Evolutionary conservation across 2,797 vertebrate species (phyloP), one percentile per base, ranked within the genome.

Genomic region (Amblyraja radiata): DNA sequence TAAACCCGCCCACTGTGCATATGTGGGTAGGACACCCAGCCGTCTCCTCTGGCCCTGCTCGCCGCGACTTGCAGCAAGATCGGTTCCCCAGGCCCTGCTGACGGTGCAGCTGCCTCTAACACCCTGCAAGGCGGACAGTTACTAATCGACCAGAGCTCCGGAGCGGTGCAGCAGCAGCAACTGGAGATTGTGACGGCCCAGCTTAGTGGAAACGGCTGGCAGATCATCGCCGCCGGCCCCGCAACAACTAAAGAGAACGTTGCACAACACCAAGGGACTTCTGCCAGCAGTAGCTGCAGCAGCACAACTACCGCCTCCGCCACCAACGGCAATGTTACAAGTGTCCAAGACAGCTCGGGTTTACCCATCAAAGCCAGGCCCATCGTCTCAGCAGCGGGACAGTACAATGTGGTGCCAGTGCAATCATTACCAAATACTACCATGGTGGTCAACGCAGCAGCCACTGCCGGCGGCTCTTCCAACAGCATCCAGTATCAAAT

Each of bases 51-150:
- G 1, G 99, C 99, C 96, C 97, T 99, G 96, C 97, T 99, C 94
- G 98, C 98, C 94, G 99, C 99, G 95, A 99, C 99, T 95, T 99
- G 99, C 98, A 99, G 99, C 97, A 99, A 99, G 96, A 99, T 99
- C 96, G 99, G 98, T 95, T 97, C 97, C 93, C 97, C 97, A 94
- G 97, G 97, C 21, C 71, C 68, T 39, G 68, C 90, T 39, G 90
- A 92, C 13, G 73, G 90, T 6, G 68, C 71, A 9, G 71, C 65
- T 4, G 90, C 36, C 71, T 76, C 65, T 39, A 92, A 28, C 90
- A 6, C 90, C 9, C 71, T 92, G 21, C 96, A 74, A 96, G 97
- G 94, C 96, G 98, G 93, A 83, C 96, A 96, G 88, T 97, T 98
- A 94, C 97, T 99, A 94, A 97, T 99, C 96, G 99, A 99, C 95